Conservation (phyloP, 2,888 invertebrate genomes). For the Diaphora mendica region DNA sequence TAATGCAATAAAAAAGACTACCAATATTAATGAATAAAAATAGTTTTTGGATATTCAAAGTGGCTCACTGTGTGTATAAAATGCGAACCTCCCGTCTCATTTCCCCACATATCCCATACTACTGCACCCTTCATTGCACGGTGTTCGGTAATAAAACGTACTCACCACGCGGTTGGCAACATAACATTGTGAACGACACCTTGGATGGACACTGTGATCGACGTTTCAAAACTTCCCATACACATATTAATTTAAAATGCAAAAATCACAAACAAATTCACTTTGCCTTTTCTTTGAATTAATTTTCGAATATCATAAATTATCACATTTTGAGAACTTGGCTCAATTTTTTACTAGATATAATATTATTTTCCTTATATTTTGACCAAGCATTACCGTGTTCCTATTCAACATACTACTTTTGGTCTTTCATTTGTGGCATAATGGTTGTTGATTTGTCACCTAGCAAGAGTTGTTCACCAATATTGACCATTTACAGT, state of each 20-base stretch:
- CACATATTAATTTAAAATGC: background rate
- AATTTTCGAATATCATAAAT: background rate
- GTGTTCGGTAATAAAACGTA: constrained; percentile 22
- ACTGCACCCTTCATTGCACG: constrained; percentile 7
- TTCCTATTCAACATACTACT: background rate
- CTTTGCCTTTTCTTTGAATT: no score
- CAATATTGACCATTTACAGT: no score
- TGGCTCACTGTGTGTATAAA: constrained; percentile 11
- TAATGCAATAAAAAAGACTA: background rate
- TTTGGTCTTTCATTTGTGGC: background rate
- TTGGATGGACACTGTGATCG: background rate
- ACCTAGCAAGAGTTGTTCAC: background rate
- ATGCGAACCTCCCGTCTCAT: constrained; percentile 20
- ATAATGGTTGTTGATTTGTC: background rate
- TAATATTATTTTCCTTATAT: background rate
- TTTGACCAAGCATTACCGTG: background rate
- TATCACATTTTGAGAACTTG: background rate
- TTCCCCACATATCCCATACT: background rate
- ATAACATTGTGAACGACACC: constrained; percentile 24
- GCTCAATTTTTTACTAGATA: background rate
- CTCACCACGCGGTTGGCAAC: constrained; percentile 31
- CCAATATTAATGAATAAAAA: background rate
- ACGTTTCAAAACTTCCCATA: background rate
- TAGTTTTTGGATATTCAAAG: background rate
- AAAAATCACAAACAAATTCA: background rate